phyloP scores from a whole-genome alignment of 2,888 invertebrate species.

The Cerceris rybyensis region DNA sequence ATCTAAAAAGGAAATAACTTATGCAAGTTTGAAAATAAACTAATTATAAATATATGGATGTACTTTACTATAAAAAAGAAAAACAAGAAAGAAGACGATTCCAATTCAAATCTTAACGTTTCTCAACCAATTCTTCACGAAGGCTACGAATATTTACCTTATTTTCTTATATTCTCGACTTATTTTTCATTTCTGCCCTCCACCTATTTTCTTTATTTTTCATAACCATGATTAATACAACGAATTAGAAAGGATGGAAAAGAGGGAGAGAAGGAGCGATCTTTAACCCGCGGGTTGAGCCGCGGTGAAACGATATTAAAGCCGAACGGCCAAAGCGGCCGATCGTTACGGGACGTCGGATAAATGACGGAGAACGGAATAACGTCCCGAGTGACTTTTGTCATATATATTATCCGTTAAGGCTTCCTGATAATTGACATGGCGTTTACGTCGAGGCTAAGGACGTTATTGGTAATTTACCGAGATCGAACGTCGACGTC shows the following conservation, averaged over 20 bases:
- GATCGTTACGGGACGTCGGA: constrained; percentile 34
- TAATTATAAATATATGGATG: too few relatives aligned
- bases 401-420: constrained; percentile 32
- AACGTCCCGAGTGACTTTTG: constrained; percentile 28
- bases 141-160: background rate
- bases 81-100: too few relatives aligned
- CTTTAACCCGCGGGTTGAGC: constrained; percentile 19
- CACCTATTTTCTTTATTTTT: background rate
- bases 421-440: constrained; percentile 38
- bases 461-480: constrained; percentile 32
- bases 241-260: background rate
- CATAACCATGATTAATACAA: background rate
- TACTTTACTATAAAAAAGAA: too few relatives aligned
- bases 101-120: too few relatives aligned
- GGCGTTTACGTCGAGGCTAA: constrained; percentile 41
- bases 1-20: too few relatives aligned
- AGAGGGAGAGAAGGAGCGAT: constrained; percentile 2
- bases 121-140: too few relatives aligned
- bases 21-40: too few relatives aligned
- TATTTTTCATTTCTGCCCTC: background rate
- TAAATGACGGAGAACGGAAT: constrained; percentile 25
- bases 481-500: constrained; percentile 27
- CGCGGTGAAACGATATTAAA: constrained; percentile 28
- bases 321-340: constrained; percentile 26
- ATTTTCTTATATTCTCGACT: background rate